phyloP scores from a whole-genome alignment of 2,797 vertebrate species.

The Coendou prehensilis region DNA sequence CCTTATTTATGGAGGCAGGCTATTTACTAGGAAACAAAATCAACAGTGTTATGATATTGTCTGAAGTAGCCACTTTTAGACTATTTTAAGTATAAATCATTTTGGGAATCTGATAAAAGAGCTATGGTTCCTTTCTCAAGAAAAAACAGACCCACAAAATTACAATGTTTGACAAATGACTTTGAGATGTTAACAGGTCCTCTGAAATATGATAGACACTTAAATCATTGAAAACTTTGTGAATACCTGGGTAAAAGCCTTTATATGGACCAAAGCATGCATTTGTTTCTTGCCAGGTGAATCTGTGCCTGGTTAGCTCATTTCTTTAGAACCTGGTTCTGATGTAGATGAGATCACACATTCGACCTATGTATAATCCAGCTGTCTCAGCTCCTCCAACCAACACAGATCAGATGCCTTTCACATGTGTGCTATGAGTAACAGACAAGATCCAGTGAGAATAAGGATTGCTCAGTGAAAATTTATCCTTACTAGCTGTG shows the following conservation, averaged over 20 bases:
- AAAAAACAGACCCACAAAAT: neutral
- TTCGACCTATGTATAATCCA: neutral
- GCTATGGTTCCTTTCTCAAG: neutral
- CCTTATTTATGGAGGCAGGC: slow-evolving; percentile 5
- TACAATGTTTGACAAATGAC: neutral
- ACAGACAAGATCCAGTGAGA: slow-evolving; percentile 32
- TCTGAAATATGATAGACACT: neutral
- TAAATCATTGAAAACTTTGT: neutral
- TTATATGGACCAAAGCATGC: neutral
- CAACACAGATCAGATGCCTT: slow-evolving; percentile 36
- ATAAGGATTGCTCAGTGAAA: neutral
- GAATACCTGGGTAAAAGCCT: neutral
- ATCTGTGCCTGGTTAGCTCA: slow-evolving; percentile 12
- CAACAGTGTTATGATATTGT: neutral
- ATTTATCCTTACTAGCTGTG: neutral
- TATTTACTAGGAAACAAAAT: slow-evolving; percentile 24
- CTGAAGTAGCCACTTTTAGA: neutral
- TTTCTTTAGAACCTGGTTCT: slow-evolving; percentile 42
- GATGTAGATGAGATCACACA: slow-evolving; percentile 22
- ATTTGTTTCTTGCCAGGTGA: neutral
- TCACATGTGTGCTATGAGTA: slow-evolving; percentile 10
- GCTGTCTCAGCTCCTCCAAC: slow-evolving; percentile 4
- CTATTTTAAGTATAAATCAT: neutral
- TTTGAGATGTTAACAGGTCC: neutral
- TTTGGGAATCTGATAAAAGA: neutral